These are phyloP conservation scores for Norana najaformis DNA, from an alignment of 2,888 invertebrate species.

Conservation along the genomic window DNA sequence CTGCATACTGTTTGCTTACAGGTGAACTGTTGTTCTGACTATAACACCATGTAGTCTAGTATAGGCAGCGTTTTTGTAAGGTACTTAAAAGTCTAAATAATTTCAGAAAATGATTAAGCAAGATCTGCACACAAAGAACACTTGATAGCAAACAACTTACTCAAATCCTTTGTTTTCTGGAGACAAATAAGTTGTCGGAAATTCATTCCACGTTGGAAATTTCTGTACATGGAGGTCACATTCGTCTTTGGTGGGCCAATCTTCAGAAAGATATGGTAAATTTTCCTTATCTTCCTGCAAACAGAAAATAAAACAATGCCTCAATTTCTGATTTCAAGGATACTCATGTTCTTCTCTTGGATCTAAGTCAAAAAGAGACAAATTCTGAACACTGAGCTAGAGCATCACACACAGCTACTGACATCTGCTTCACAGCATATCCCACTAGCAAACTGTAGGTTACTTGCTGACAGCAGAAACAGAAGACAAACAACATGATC, in stretches of 20 bases:
- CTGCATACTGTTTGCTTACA: not conserved
- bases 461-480: no score
- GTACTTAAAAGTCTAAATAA: not conserved
- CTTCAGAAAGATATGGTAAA: conserved; percentile 55
- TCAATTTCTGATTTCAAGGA: no score
- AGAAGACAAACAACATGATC: no score
- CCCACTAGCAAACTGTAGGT: no score
- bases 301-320: not conserved
- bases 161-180: conserved; percentile 79
- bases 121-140: not conserved
- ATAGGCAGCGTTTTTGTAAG: not conserved
- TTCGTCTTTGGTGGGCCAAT: conserved; percentile 62
- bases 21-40: not conserved
- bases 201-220: conserved; percentile 57
- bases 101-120: not conserved
- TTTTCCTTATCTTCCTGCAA: conserved; percentile 17
- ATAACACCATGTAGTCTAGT: no score
- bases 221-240: conserved; percentile 60
- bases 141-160: conserved; percentile 64
- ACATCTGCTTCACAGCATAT: no score
- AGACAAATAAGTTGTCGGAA: conserved; percentile 74
- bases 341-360: no score
- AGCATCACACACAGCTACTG: no score
- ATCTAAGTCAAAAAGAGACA: no score
- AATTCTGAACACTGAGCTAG: no score